Evolutionary conservation across 2,888 invertebrate species (phyloP).

Genomic region (Empis livida): DNA sequence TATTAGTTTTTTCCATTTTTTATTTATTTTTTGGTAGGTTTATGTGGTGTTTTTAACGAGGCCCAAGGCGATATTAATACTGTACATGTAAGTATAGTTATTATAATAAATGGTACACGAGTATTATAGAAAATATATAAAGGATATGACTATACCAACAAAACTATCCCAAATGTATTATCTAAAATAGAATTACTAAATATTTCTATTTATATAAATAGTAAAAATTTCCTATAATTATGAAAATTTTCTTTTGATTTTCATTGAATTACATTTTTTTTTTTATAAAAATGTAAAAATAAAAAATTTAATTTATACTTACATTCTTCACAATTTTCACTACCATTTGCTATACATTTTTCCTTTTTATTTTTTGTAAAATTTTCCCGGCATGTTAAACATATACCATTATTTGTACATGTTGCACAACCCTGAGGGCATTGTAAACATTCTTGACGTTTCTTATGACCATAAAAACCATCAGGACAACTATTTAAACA

Average conservation of each 20-base stretch:
- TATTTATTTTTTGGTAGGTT: too few species aligned
- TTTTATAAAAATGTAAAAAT: too few species aligned
- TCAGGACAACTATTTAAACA: slow-evolving; percentile 61
- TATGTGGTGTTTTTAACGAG: too few species aligned
- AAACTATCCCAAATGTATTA: too few species aligned
- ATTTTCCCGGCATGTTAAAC: slow-evolving; percentile 57
- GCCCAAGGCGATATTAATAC: too few species aligned
- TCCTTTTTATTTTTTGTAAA: slow-evolving; percentile 67
- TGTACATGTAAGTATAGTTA: not conserved
- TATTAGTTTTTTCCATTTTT: too few species aligned
- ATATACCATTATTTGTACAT: slow-evolving; percentile 57
- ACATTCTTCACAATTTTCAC: slow-evolving; percentile 54
- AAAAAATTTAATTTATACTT: slow-evolving; percentile 30
- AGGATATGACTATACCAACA: too few species aligned
- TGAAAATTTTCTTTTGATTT: not conserved
- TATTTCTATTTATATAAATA: too few species aligned
- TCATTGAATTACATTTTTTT: not conserved
- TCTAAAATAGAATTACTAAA: too few species aligned
- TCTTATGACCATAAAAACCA: slow-evolving; percentile 63
- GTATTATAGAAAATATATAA: slow-evolving; percentile 1
- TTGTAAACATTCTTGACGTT: slow-evolving; percentile 61
- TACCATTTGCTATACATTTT: slow-evolving; percentile 56
- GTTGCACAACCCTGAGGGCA: slow-evolving; percentile 68
- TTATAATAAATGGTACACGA: too few species aligned
- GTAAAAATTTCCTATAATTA: not conserved